Evolutionary conservation across 2,797 vertebrate genomes (phyloP).

Genomic region (Macrochelys suwanniensis): DNA sequence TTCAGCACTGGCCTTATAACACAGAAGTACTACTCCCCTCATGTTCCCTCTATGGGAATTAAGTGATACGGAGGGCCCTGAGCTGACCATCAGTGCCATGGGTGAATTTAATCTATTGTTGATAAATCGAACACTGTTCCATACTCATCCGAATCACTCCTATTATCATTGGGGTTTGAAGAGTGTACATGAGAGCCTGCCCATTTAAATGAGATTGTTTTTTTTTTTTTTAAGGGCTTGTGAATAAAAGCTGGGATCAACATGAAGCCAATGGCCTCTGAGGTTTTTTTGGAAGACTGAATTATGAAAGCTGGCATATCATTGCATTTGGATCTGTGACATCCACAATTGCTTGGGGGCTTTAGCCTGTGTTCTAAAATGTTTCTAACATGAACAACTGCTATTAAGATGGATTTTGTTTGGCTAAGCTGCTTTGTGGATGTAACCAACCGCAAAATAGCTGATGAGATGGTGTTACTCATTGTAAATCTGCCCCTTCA

Average conservation of each 20-base stretch:
- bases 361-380: conserved; percentile 4
- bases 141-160: background rate
- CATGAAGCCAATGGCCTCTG: accelerated
- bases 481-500: background rate
- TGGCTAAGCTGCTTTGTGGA: background rate
- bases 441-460: accelerated
- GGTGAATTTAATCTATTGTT: background rate
- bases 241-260: background rate
- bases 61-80: accelerated
- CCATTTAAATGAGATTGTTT: background rate
- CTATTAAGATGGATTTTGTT: background rate
- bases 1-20: background rate
- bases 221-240: background rate
- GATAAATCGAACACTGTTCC: background rate
- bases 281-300: background rate
- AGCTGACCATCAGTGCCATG: accelerated
- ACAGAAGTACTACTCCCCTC: background rate
- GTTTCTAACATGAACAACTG: background rate
- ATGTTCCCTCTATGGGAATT: background rate
- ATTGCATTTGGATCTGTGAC: conserved; percentile 57
- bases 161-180: background rate
- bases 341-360: conserved; percentile 42
- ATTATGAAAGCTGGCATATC: conserved; percentile 38
- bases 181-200: background rate
- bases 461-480: background rate